Evolutionary conservation across 2,888 invertebrate genomes (phyloP).

Genomic region (Drosophila diplacantha): DNA sequence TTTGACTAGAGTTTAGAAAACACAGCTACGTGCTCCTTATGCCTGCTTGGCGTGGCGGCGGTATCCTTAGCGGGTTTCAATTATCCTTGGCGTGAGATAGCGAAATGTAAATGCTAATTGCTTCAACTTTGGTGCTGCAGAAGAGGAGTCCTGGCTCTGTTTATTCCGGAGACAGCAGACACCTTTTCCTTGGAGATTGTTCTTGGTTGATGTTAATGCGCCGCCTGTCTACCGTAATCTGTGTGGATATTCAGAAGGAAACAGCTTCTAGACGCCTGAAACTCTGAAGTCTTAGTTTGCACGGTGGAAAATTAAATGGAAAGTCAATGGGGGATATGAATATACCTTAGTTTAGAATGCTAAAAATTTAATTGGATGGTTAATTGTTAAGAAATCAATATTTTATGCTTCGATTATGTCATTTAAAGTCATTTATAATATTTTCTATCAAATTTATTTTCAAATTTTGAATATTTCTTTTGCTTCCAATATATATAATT

Average conservation of each 20-base stretch:
- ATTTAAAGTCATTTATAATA: too few species aligned
- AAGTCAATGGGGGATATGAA: background rate
- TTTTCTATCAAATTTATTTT: background rate
- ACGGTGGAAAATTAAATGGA: background rate
- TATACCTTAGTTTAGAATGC: background rate
- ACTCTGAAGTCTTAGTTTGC: slow-evolving; percentile 6
- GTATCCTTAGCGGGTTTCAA: slow-evolving; percentile 45
- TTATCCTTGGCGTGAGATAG: slow-evolving; percentile 54
- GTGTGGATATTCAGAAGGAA: slow-evolving; percentile 33
- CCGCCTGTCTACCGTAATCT: slow-evolving; percentile 53
- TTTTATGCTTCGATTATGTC: background rate
- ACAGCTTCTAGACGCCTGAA: slow-evolving; percentile 64
- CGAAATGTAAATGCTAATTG: slow-evolving; percentile 70
- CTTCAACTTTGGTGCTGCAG: slow-evolving; percentile 26
- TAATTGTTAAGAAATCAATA: background rate
- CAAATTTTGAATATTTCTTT: background rate
- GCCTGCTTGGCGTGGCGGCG: slow-evolving; percentile 34
- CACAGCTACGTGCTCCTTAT: slow-evolving; percentile 61
- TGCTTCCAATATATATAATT: background rate
- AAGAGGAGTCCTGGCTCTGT: slow-evolving; percentile 8
- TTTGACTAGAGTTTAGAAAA: slow-evolving; percentile 33
- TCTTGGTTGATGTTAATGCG: slow-evolving; percentile 51
- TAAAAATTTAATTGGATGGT: too few species aligned
- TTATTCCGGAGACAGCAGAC: slow-evolving; percentile 66
- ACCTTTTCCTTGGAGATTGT: slow-evolving; percentile 59